phyloP scores from a whole-genome alignment of 2,888 invertebrate species.

The Dasysyrphus albostriatus region DNA sequence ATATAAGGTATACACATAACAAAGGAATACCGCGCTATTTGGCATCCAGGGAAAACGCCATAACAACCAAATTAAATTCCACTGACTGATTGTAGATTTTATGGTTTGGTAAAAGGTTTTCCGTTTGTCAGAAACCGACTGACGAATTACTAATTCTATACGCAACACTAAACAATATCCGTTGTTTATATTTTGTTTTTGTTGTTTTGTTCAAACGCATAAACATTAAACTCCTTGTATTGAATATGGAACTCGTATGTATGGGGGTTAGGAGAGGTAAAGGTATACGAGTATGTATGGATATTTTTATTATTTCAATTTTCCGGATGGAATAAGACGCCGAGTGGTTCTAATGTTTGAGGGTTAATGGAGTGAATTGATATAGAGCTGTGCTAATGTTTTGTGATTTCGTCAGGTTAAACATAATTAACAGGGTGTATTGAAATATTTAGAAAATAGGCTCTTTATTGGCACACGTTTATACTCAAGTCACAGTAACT shows the following conservation, averaged over 20 bases:
- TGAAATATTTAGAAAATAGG: no score
- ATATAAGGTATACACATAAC: slow-evolving; percentile 1
- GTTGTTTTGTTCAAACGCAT: neutral
- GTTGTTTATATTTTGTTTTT: slow-evolving; percentile 50
- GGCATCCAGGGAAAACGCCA: neutral
- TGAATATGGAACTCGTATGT: slow-evolving; percentile 11
- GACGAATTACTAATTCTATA: slow-evolving; percentile 68
- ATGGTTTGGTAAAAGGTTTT: slow-evolving; percentile 48
- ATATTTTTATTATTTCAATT: slow-evolving; percentile 9
- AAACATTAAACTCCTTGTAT: neutral
- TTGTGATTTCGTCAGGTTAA: neutral
- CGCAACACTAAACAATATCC: slow-evolving; percentile 72
- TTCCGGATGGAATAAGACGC: slow-evolving; percentile 8
- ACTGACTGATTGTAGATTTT: slow-evolving; percentile 47
- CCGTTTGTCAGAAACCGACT: slow-evolving; percentile 16
- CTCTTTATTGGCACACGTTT: no score
- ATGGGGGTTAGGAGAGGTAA: neutral
- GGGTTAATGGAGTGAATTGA: slow-evolving; percentile 4
- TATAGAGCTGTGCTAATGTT: neutral
- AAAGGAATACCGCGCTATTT: slow-evolving; percentile 42
- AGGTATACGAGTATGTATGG: neutral
- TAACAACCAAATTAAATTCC: slow-evolving; percentile 56
- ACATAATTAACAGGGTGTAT: no score
- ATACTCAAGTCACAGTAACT: no score
- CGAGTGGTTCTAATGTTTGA: slow-evolving; percentile 1